Evolutionary conservation across 2,113 vertebrate species (phyloP).

Genomic region (Canis aureus): DNA sequence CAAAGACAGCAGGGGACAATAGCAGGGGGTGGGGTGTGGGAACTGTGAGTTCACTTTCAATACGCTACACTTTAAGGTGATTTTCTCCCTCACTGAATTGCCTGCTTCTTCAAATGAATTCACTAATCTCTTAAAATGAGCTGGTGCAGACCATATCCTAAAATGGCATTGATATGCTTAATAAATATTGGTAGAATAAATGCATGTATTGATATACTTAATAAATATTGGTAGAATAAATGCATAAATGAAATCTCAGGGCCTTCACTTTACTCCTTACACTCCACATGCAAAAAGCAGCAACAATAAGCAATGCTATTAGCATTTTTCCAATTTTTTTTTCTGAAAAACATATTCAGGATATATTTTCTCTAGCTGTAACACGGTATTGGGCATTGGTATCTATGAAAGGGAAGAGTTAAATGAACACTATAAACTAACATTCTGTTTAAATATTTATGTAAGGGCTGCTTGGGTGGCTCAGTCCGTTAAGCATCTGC

Average conservation of each 20-base stretch:
- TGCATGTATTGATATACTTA: not conserved
- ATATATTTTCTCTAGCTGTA: not conserved
- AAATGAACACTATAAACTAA: constrained; percentile 6
- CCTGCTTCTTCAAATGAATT: constrained; percentile 58
- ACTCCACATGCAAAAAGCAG: not conserved
- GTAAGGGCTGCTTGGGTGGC: not conserved
- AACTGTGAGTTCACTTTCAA: constrained; percentile 2
- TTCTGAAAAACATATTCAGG: not conserved
- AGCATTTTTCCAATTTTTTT: not conserved
- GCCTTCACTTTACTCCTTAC: not conserved
- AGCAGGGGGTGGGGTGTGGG: not conserved
- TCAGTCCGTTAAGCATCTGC: not conserved
- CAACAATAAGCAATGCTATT: not conserved
- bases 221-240: constrained; percentile 11
- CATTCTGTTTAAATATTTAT: constrained; percentile 57
- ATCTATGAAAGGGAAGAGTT: not conserved
- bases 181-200: not conserved
- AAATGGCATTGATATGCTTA: not conserved
- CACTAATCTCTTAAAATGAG: constrained; percentile 41
- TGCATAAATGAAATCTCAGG: not conserved
- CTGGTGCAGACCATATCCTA: not conserved
- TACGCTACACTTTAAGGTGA: constrained; percentile 36
- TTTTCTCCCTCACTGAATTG: constrained; percentile 52
- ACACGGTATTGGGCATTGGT: not conserved
- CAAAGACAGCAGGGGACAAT: constrained; percentile 33